These are phyloP conservation scores for Limnothrissa miodon DNA, from an alignment of 2,113 vertebrate genomes.

Conservation along the genomic window DNA sequence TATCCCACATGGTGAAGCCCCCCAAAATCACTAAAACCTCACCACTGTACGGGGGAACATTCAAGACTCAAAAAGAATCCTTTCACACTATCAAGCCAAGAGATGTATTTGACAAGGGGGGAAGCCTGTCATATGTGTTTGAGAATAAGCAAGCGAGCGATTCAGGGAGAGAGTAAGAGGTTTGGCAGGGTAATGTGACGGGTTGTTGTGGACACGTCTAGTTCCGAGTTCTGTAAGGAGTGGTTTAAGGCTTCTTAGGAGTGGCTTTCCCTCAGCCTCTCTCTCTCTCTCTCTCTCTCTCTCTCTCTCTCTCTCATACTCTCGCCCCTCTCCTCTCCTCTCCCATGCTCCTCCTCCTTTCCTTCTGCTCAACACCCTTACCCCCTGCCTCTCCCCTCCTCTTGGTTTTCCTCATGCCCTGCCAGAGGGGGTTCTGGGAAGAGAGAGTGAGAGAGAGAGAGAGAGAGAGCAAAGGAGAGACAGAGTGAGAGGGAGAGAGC, in stretches of 20 bases:
- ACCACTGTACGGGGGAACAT: conserved; percentile 27
- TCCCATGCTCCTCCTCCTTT: conserved; percentile 14
- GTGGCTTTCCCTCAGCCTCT: conserved; percentile 17
- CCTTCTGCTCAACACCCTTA: background rate
- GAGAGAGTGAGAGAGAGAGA: too few species aligned
- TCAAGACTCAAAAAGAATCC: background rate
- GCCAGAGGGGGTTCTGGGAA: conserved; percentile 63
- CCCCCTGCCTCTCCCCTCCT: conserved; percentile 21
- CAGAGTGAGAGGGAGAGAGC: conserved; percentile 67
- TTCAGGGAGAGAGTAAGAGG: background rate
- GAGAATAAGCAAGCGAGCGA: background rate
- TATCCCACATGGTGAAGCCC: background rate
- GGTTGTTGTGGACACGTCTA: conserved; percentile 8
- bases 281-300: conserved; percentile 21
- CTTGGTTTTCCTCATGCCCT: conserved; percentile 51
- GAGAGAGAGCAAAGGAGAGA: too few species aligned
- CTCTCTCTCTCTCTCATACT: background rate
- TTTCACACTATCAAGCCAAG: background rate
- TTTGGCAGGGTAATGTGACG: background rate
- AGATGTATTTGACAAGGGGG: background rate
- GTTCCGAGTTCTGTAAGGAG: background rate
- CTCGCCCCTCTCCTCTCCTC: background rate
- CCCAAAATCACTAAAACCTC: background rate
- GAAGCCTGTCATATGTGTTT: background rate
- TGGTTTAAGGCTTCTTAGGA: conserved; percentile 30